phyloP scores from a whole-genome alignment of 2,797 vertebrate species.

The Gobio occitaniae region DNA sequence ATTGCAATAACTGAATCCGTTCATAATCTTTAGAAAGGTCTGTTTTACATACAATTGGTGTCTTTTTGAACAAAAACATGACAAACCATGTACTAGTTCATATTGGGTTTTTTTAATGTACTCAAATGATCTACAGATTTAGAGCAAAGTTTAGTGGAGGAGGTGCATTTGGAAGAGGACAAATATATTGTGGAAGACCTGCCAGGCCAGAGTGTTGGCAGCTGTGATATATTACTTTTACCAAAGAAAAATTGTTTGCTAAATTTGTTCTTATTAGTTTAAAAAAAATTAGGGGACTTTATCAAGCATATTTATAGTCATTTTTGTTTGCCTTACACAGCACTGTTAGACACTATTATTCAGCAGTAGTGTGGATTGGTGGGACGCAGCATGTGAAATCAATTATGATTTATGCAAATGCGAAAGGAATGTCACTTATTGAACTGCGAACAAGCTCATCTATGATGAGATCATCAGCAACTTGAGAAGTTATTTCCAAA shows the following conservation, averaged over 20 bases:
- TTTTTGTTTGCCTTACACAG: neutral
- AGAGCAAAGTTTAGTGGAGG: slow-evolving; percentile 17
- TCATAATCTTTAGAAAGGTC: neutral
- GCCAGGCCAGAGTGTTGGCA: neutral
- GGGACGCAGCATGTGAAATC: slow-evolving; percentile 4
- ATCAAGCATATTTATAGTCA: neutral
- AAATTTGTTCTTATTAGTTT: neutral
- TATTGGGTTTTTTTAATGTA: neutral
- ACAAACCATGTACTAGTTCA: neutral
- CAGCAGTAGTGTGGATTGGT: slow-evolving; percentile 1
- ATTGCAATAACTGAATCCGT: neutral
- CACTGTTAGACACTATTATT: neutral
- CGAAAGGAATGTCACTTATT: slow-evolving; percentile 34
- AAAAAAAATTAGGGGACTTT: neutral
- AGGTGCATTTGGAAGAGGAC: neutral
- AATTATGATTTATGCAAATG: slow-evolving; percentile 46
- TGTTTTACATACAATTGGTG: neutral
- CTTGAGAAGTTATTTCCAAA: slow-evolving; percentile 31
- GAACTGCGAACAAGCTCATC: slow-evolving; percentile 59
- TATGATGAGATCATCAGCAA: slow-evolving; percentile 55
- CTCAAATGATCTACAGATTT: slow-evolving; percentile 21
- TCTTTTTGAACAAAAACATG: neutral
- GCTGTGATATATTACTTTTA: slow-evolving; percentile 7
- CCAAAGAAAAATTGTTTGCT: slow-evolving; percentile 2
- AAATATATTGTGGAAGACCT: slow-evolving; percentile 23